Base-by-base conservation (phyloP, 2,888 invertebrate genomes). In the Aporophyla nigra region DNA sequence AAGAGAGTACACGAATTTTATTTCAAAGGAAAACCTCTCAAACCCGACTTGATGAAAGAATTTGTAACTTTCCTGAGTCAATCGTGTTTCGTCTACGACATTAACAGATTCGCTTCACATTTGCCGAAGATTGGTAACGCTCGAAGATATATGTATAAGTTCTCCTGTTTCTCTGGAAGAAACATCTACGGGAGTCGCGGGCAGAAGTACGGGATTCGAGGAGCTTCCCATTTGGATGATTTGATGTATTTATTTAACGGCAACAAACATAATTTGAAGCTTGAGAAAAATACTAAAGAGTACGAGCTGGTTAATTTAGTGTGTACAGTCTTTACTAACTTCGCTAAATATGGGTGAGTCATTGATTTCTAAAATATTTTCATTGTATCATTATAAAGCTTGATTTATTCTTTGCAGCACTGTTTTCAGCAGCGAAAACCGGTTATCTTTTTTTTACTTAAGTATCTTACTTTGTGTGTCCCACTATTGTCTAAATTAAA, bases 181-280 rank as follows among this genome's bases (percentile, higher is more conserved):
- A 94, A 94, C 76, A 75, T 93, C 19, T 93, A 87, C 53, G 90
- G 92, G 0, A 86, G 79, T 3, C 2, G 27, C 0, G 93, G 92
- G 2, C 68, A 76, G 0, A 89, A 91, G 59, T 92, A 92, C 54
- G 93, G 89, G 0, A 74, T 94, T 1, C 58, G 65, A 1, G 95
- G 94, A 12, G 90, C 92, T 0, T 65, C 91, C 2, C 95, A 95
- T 82, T 78, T 93, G 27, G 95, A 95, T 24, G 95, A 95, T 70
- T 68, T 94, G 12, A 88, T 92, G 88, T 94, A 95, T 74, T 80
- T 95, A 19, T 93, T 95, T 51, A 85, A 94, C 51, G 81, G 91
- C 0, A 93, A 93, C 63, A 58, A 63, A 0, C 72, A 83, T 4
- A 88, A 91, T 27, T 54, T 94, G 24, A 87, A 88, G 3, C 68